Evolutionary conservation across 2,888 invertebrate genomes (phyloP).

Genomic region (Yponomeuta cagnagella): DNA sequence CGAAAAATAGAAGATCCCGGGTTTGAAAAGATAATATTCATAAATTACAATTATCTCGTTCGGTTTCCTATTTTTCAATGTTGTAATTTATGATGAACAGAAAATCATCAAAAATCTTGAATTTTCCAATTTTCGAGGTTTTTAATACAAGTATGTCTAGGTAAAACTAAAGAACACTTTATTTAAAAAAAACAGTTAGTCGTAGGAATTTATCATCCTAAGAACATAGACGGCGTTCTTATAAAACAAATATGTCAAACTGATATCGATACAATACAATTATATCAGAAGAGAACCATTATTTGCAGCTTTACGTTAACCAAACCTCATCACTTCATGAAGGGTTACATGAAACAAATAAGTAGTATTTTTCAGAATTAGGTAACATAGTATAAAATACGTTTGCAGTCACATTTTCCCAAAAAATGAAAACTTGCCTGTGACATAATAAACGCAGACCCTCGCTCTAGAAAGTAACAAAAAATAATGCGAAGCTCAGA

Average conservation of each 20-base stretch:
- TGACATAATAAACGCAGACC: conserved; percentile 1
- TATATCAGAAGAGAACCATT: neutral
- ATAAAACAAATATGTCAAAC: too few relatives aligned
- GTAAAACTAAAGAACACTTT: too few relatives aligned
- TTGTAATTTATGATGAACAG: too few relatives aligned
- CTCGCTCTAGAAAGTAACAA: neutral
- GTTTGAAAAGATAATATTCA: neutral
- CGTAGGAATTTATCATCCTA: too few relatives aligned
- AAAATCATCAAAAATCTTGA: too few relatives aligned
- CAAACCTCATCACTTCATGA: neutral
- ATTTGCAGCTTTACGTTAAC: neutral
- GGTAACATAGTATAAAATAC: neutral
- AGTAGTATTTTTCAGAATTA: neutral
- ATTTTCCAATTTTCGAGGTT: too few relatives aligned
- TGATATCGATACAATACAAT: too few relatives aligned
- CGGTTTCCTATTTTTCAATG: too few relatives aligned
- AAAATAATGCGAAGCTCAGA: neutral
- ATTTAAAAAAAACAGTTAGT: too few relatives aligned
- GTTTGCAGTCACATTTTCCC: neutral
- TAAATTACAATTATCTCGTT: neutral
- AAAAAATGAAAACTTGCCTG: neutral
- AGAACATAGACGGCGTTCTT: too few relatives aligned
- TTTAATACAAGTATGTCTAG: too few relatives aligned
- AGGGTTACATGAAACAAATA: neutral
- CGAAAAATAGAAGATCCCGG: neutral